Conservation (phyloP, 30 jellyfish, hydroid and myxozoan genomes). For the Pseudorhiza aurosa region DNA sequence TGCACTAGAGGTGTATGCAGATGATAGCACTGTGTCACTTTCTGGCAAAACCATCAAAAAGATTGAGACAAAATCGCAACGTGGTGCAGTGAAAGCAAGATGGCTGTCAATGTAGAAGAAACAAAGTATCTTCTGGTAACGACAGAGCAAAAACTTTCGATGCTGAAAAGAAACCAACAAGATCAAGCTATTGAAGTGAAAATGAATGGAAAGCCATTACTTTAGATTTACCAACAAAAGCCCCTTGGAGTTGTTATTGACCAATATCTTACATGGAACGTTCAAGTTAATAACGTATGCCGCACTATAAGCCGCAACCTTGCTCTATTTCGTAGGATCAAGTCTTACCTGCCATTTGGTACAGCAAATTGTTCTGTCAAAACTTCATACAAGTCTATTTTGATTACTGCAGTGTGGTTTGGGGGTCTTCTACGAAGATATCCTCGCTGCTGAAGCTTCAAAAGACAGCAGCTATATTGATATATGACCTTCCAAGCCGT, state of each 20-base stretch:
- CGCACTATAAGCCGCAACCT: constrained; percentile 51
- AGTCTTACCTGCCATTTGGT: constrained; percentile 64
- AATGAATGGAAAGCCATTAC: constrained; percentile 67
- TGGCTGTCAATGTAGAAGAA: constrained; percentile 54
- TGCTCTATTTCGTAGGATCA: constrained; percentile 65
- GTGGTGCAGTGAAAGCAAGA: constrained; percentile 62
- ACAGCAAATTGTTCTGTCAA: constrained; percentile 59
- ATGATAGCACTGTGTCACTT: constrained; percentile 53
- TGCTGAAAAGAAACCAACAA: constrained; percentile 65
- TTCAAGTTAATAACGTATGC: constrained; percentile 54
- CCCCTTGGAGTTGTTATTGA: constrained; percentile 46
- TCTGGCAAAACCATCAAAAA: constrained; percentile 43
- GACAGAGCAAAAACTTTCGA: constrained; percentile 66
- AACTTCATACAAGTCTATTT: constrained; percentile 51
- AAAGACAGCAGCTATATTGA: constrained; percentile 64
- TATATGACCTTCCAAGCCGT: constrained; percentile 64
- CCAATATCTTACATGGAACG: constrained; percentile 69
- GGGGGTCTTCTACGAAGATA: constrained; percentile 53
- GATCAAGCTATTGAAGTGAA: constrained; percentile 57
- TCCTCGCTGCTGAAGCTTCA: constrained; percentile 66
- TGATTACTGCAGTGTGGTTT: constrained; percentile 62
- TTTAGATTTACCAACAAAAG: constrained; percentile 42
- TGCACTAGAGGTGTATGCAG: constrained; percentile 57
- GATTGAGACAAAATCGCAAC: constrained; percentile 57
- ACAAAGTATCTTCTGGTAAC: constrained; percentile 44